Base-by-base conservation (phyloP, 1,140 invertebrate genomes). In the Phortica variegata region DNA sequence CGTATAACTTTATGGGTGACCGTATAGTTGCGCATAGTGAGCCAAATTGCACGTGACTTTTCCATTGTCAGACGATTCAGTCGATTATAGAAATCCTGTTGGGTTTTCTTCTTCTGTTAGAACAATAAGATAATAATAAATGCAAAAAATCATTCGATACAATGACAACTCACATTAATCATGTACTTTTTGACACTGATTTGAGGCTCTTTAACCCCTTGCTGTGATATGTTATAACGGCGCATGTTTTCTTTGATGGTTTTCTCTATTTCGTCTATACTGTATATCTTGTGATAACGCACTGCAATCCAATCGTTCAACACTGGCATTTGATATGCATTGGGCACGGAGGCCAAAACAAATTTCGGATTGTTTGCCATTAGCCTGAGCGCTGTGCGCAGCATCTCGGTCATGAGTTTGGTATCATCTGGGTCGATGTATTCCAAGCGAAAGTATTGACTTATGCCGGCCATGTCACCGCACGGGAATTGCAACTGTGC, bases 311-410 rank as follows among this genome's bases (percentile, higher is more conserved):
- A 75, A 23, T 75, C 59, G 1, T 56, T 12, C 0, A 75, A 44
- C 2, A 54, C 19, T 0, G 72, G 73, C 23, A 69, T 19, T 26
- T 54, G 56, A 37, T 75, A 65, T 1, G 49, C 62, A 56, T 75
- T 66, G 10, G 66, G 61, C n/a, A 75, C 43, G 5, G 60, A 55
- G 13, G 58, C 73, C 21, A 75, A 40, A 2, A 75, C 69, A 41
- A 56, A 75, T 19, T 49, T 41, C 0, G 52, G 47, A 61, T 75
- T 51, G 0, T 21, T 9, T 15, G 38, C 46, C 15, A 75, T 26
- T 1, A 41, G 17, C 0, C 53, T 42, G 13, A 75, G 34, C 1
- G 55, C 72, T 0, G 16, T 23, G 7, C 59, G 61, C 0, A 75
- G 43, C n/a, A 75, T 32, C 2, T 54, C 19, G 9, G 49, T 33